These are phyloP conservation scores for Elysia crispata DNA, from an alignment of 2,888 invertebrate species.

Conservation along the genomic window DNA sequence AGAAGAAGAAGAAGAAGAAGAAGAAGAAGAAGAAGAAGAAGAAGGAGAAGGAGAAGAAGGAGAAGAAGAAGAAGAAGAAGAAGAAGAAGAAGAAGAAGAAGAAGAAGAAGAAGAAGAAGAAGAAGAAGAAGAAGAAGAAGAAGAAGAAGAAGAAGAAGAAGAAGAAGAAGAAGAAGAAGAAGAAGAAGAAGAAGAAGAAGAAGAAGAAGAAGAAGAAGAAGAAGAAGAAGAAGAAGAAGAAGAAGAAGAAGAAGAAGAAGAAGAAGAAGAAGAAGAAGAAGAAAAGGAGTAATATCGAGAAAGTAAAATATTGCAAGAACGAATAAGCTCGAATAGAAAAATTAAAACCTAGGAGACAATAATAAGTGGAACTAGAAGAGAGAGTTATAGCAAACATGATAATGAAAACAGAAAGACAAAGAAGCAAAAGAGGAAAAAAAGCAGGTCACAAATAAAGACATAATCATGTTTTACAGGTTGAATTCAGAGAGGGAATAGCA, in stretches of 20 bases:
- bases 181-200: constrained; percentile 11
- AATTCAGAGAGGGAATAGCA: too few species aligned
- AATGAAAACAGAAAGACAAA: too few species aligned
- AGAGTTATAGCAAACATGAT: too few species aligned
- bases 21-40: not conserved
- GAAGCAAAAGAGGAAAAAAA: too few species aligned
- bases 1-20: not conserved
- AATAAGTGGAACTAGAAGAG: too few species aligned
- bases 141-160: constrained; percentile 11
- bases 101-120: constrained; percentile 6
- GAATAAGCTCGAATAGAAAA: too few species aligned
- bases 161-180: constrained; percentile 27
- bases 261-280: not conserved
- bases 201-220: not conserved
- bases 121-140: constrained; percentile 16
- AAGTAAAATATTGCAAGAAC: not conserved
- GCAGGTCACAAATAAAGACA: too few species aligned
- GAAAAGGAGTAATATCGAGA: not conserved
- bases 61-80: not conserved
- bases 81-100: not conserved
- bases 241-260: too few species aligned
- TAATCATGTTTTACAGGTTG: too few species aligned
- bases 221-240: not conserved
- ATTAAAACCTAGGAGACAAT: too few species aligned
- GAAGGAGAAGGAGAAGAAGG: not conserved